Evolutionary conservation across 2,888 invertebrate species (phyloP).

Genomic region (Yponomeuta cagnagella): DNA sequence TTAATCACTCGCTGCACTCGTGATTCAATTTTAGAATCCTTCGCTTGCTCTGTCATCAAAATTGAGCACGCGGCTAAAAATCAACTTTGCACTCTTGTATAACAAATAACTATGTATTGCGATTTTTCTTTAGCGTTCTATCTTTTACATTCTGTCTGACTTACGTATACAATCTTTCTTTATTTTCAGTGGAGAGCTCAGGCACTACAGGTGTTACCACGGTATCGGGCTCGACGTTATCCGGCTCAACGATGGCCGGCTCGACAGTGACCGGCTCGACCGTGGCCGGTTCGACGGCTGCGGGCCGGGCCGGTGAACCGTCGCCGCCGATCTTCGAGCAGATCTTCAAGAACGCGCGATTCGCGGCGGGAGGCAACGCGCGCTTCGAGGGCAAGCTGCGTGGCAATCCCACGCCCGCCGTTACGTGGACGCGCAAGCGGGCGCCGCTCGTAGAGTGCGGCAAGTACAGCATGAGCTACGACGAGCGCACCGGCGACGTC

Average conservation of each 20-base stretch:
- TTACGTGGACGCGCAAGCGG: constrained; percentile 93
- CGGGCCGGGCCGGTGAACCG: constrained; percentile 81
- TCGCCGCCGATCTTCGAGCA: constrained; percentile 97
- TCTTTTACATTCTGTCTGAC: background rate
- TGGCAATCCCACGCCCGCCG: constrained; percentile 93
- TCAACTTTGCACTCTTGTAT: no score
- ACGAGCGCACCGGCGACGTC: constrained; percentile 92
- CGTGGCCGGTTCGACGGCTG: constrained; percentile 48
- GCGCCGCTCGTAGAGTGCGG: constrained; percentile 87
- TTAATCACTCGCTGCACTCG: no score
- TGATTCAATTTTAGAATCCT: no score
- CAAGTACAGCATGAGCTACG: constrained; percentile 93
- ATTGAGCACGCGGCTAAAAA: no score
- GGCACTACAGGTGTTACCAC: constrained; percentile 69
- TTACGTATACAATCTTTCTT: constrained; percentile 30
- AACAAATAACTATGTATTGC: no score
- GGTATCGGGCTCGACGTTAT: constrained; percentile 23
- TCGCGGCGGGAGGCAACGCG: constrained; percentile 95
- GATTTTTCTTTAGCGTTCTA: background rate
- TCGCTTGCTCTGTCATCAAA: no score
- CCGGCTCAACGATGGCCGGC: background rate
- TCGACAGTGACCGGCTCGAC: constrained; percentile 6
- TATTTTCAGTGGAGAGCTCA: constrained; percentile 79
- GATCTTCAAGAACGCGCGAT: constrained; percentile 95
- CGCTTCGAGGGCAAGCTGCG: constrained; percentile 93